Percentiles rank a stretch among this genome's conserved stretches.
Evolutionary conservation across 2,113 vertebrate species (phyloP).

Genomic region (Ceyx melanurus): DNA sequence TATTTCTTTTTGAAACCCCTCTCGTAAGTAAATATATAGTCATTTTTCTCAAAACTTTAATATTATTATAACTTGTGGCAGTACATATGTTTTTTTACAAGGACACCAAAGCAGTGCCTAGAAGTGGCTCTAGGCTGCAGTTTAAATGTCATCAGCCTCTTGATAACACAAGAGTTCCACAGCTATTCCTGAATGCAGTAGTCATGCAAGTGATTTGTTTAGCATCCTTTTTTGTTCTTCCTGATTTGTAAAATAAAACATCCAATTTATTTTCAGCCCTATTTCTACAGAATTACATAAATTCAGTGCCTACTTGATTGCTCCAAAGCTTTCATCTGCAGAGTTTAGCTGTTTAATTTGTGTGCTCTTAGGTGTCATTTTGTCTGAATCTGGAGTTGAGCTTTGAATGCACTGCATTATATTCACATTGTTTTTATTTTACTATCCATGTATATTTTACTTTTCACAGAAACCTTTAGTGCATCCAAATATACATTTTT

Average conservation of each 20-base stretch:
- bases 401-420: not conserved
- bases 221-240: not conserved
- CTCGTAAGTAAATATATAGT: not conserved
- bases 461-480: not conserved
- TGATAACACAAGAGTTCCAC: not conserved
- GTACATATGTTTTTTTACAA: not conserved
- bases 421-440: not conserved
- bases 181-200: not conserved
- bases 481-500: not conserved
- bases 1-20: not conserved
- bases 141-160: not conserved
- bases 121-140: not conserved
- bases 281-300: constrained; percentile 6
- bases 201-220: not conserved
- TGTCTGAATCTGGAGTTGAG: not conserved
- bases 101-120: not conserved
- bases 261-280: not conserved
- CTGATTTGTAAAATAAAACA: constrained; percentile 10
- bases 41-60: not conserved
- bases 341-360: not conserved
- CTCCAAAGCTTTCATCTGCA: constrained; percentile 18
- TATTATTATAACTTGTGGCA: not conserved
- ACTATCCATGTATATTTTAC: not conserved
- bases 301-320: not conserved
- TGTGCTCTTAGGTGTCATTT: not conserved